phyloP scores from a whole-genome alignment of 2,888 invertebrate genomes.

The Noctua fimbriata region DNA sequence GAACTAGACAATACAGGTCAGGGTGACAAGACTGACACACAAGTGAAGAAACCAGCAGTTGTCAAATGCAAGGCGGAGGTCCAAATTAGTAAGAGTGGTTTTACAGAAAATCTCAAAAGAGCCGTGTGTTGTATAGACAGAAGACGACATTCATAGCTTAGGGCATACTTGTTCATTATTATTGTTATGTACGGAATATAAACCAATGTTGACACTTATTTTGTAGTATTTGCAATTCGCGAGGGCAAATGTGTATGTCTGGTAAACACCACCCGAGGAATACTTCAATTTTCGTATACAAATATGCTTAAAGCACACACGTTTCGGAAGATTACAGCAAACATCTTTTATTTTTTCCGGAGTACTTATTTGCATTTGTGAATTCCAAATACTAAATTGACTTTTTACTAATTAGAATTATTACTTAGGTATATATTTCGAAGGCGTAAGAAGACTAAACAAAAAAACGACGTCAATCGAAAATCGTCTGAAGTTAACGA shows the following conservation, averaged over 20 bases:
- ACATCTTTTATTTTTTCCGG: conserved; percentile 2
- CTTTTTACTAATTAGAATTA: conserved; percentile 36
- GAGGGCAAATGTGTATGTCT: conserved; percentile 45
- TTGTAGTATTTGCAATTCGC: conserved; percentile 45
- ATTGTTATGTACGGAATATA: conserved; percentile 51
- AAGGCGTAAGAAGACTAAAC: conserved; percentile 52
- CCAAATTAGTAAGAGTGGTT: conserved; percentile 84
- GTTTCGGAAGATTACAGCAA: conserved; percentile 29
- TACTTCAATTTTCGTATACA: conserved; percentile 46
- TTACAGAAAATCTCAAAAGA: conserved; percentile 85
- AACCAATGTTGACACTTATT: conserved; percentile 48
- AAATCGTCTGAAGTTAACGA: conserved; percentile 73
- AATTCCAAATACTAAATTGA: conserved; percentile 41
- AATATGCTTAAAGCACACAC: conserved; percentile 43
- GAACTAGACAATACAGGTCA: conserved; percentile 74
- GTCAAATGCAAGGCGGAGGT: conserved; percentile 79
- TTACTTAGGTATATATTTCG: conserved; percentile 38
- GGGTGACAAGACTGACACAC: conserved; percentile 82
- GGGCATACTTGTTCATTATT: conserved; percentile 41
- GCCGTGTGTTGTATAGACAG: conserved; percentile 88
- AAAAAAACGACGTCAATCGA: conserved; percentile 72
- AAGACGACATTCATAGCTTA: conserved; percentile 83
- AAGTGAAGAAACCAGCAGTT: conserved; percentile 71
- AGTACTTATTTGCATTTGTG: conserved; percentile 22
- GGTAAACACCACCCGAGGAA: conserved; percentile 32